phyloP scores from a whole-genome alignment of 2,113 vertebrate species.

The Dicaeum eximium region DNA sequence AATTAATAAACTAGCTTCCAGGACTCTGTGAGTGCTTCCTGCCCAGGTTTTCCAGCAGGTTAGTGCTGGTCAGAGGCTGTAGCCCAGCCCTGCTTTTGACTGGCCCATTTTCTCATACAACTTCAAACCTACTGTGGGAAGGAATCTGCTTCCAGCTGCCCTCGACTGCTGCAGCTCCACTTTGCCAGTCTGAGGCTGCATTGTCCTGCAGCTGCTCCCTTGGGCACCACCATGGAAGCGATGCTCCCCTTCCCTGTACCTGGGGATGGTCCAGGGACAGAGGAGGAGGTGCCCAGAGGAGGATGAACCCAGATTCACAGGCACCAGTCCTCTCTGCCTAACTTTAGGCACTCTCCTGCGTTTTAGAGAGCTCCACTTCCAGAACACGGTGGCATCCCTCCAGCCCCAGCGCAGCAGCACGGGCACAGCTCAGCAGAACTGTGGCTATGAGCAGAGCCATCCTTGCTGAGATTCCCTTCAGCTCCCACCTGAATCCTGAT shows the following conservation, averaged over 20 bases:
- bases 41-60: not conserved
- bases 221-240: fast-evolving
- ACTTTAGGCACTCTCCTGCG: not conserved
- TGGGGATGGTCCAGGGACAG: fast-evolving
- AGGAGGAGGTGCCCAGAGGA: not conserved
- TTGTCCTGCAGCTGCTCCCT: not conserved
- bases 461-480: not conserved
- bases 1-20: not conserved
- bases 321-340: not conserved
- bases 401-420: fast-evolving
- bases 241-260: not conserved
- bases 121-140: fast-evolving
- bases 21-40: fast-evolving
- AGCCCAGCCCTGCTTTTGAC: not conserved
- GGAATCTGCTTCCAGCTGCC: not conserved
- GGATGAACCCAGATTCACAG: not conserved
- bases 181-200: not conserved
- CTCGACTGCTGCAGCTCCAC: fast-evolving
- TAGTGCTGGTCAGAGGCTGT: not conserved
- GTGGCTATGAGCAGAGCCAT: fast-evolving
- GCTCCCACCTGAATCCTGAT: not conserved
- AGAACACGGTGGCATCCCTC: fast-evolving
- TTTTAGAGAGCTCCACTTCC: not conserved
- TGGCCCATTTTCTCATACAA: not conserved
- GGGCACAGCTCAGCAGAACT: not conserved